These are phyloP conservation scores for Molothrus aeneus DNA, from an alignment of 2,797 vertebrate species.

Conservation along the genomic window DNA sequence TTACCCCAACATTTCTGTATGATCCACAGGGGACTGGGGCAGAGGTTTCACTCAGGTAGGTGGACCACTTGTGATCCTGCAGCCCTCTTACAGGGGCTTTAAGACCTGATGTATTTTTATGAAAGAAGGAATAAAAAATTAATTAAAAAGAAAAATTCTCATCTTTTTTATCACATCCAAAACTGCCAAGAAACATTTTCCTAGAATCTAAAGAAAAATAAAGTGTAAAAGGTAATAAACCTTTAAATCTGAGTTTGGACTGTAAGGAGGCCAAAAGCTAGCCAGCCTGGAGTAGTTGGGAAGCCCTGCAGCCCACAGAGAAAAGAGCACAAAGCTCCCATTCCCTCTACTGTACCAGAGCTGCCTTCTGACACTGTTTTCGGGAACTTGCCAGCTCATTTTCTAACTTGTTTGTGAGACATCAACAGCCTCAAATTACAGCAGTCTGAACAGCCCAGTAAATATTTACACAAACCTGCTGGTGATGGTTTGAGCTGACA, in stretches of 20 bases:
- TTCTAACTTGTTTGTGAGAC: conserved; percentile 64
- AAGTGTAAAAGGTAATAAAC: background rate
- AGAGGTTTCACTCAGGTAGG: background rate
- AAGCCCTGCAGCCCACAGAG: background rate
- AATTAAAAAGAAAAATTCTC: background rate
- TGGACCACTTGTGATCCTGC: background rate
- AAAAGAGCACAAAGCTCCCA: conserved; percentile 20
- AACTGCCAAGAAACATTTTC: background rate
- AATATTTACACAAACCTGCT: conserved; percentile 73
- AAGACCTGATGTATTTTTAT: background rate
- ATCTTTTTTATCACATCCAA: background rate
- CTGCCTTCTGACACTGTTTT: conserved; percentile 59
- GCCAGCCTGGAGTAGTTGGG: background rate
- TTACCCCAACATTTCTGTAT: background rate
- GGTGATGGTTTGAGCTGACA: conserved; percentile 64
- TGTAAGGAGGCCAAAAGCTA: background rate
- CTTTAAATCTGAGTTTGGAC: background rate
- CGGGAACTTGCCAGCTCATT: conserved; percentile 64
- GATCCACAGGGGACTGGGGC: background rate
- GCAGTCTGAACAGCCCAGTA: conserved; percentile 60
- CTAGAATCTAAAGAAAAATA: background rate
- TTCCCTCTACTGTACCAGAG: conserved; percentile 32
- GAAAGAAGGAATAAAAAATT: background rate
- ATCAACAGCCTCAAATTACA: conserved; percentile 67
- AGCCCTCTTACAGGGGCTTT: background rate